Evolutionary conservation across 2,888 invertebrate species (phyloP).

Genomic region (Dryomyza anilis): DNA sequence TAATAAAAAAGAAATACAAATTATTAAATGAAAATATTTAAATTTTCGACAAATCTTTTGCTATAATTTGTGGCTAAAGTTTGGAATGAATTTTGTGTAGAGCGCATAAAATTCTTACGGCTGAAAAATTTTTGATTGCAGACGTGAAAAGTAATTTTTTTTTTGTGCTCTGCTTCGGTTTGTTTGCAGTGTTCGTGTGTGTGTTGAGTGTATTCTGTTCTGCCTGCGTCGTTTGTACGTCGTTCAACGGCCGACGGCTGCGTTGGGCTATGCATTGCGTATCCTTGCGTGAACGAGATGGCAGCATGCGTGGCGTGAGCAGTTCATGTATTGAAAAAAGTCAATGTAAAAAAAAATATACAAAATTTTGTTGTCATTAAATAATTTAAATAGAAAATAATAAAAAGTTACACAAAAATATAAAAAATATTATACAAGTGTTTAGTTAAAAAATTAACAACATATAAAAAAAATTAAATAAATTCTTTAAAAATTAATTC

Average conservation of each 20-base stretch:
- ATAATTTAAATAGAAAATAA: background rate
- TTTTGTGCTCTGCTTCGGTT: too few relatives aligned
- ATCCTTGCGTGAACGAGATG: constrained; percentile 18
- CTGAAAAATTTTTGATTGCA: background rate
- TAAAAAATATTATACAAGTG: background rate
- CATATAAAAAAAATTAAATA: background rate
- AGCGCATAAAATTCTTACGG: too few relatives aligned
- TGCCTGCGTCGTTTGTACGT: background rate
- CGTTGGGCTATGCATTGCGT: constrained; percentile 3
- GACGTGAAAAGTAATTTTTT: background rate
- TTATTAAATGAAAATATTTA: background rate
- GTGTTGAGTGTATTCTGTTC: background rate
- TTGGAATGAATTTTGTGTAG: background rate
- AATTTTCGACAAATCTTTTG: background rate
- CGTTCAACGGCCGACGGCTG: background rate
- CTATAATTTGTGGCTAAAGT: too few relatives aligned
- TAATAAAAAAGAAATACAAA: background rate
- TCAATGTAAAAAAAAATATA: background rate
- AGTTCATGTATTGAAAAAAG: background rate
- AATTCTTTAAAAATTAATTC: background rate
- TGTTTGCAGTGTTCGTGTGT: constrained; percentile 8
- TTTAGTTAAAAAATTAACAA: background rate
- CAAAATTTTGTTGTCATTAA: background rate
- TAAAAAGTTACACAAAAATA: background rate
- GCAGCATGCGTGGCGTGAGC: background rate